Percentiles rank a stretch among this genome's conserved stretches.
Conservation (phyloP, 2,797 vertebrate genomes). For the Danionella dracula region DNA sequence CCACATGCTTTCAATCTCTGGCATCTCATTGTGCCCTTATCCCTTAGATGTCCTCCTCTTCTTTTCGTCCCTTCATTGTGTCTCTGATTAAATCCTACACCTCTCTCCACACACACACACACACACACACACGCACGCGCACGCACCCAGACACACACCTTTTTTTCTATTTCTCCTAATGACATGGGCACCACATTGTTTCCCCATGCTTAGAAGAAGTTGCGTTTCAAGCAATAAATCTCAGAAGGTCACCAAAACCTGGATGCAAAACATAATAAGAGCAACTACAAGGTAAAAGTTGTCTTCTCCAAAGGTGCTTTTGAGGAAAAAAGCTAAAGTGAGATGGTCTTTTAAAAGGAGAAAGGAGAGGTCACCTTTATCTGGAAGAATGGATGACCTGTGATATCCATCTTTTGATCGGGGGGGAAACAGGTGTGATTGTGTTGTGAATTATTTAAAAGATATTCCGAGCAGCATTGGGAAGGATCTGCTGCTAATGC, state of each 20-base stretch:
- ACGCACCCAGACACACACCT: neutral
- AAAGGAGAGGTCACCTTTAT: constrained; percentile 82
- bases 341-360: constrained; percentile 53
- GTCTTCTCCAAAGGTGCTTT: constrained; percentile 21
- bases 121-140: neutral
- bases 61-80: constrained; percentile 67
- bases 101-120: constrained; percentile 23
- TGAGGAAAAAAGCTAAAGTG: constrained; percentile 1
- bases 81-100: constrained; percentile 58
- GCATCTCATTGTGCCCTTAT: constrained; percentile 74
- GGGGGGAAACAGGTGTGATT: constrained; percentile 67
- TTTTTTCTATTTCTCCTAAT: constrained; percentile 43
- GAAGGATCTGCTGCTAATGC: constrained; percentile 20
- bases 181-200: constrained; percentile 65
- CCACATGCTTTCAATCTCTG: constrained; percentile 57
- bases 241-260: constrained; percentile 67
- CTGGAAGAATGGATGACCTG: constrained; percentile 81
- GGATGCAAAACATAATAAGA: constrained; percentile 70
- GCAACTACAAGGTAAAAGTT: constrained; percentile 33
- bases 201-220: constrained; percentile 68
- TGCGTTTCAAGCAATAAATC: constrained; percentile 77
- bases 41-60: constrained; percentile 73
- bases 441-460: constrained; percentile 76
- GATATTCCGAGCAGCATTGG: constrained; percentile 65
- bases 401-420: constrained; percentile 87